phyloP scores from a whole-genome alignment of 2,888 invertebrate species.

The Pachymerium ferrugineum region DNA sequence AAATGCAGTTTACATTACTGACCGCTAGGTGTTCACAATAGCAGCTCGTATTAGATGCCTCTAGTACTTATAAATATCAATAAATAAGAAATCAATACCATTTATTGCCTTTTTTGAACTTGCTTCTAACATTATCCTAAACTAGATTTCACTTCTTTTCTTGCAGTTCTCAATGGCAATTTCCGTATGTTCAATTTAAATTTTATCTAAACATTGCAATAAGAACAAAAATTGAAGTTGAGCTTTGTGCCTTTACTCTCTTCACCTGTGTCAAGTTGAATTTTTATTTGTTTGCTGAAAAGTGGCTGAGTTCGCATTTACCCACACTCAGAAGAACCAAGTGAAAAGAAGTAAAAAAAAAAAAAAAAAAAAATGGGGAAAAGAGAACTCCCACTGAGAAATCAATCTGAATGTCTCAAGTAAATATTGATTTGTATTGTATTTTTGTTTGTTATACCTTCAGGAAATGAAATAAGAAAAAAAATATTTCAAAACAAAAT shows the following conservation, averaged over 20 bases:
- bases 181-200: neutral
- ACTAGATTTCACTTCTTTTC: too few relatives aligned
- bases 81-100: too few relatives aligned
- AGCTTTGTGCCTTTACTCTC: neutral
- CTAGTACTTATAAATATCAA: too few relatives aligned
- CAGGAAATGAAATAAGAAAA: neutral
- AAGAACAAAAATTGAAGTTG: neutral
- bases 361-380: too few relatives aligned
- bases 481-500: too few relatives aligned
- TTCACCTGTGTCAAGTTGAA: neutral
- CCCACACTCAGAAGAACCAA: neutral
- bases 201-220: too few relatives aligned
- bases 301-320: neutral
- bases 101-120: too few relatives aligned
- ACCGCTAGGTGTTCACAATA: too few relatives aligned
- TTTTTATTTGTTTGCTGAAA: neutral
- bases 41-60: too few relatives aligned
- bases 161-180: too few relatives aligned
- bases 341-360: neutral
- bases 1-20: too few relatives aligned
- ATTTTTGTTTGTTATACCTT: neutral
- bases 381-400: slow-evolving; percentile 21
- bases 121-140: too few relatives aligned
- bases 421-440: slow-evolving; percentile 18
- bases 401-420: neutral